A percentile compares a stretch with the other conserved stretches of the same genome.
Evolutionary conservation across 2,113 vertebrate species (phyloP).

Genomic region (Etheostoma cragini): DNA sequence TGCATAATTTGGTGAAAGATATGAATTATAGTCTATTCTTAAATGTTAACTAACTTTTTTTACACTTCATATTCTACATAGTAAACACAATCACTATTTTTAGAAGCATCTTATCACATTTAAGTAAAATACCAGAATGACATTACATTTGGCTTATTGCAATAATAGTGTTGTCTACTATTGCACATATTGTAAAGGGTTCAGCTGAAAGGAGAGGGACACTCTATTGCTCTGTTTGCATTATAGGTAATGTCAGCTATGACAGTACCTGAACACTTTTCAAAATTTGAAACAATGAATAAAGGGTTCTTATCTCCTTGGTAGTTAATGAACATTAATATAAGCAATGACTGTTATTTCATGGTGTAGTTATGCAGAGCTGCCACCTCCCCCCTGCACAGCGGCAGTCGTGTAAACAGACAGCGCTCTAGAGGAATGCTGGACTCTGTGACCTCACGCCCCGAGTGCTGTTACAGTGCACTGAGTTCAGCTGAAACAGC

Average conservation of each 20-base stretch:
- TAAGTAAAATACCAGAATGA: not conserved
- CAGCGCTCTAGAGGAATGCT: constrained; percentile 81
- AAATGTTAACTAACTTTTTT: not conserved
- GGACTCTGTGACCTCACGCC: constrained; percentile 82
- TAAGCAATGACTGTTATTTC: constrained; percentile 74
- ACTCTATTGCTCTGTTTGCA: not conserved
- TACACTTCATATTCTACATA: not conserved
- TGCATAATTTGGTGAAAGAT: not conserved
- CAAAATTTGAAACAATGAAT: constrained; percentile 61
- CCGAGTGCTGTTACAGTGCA: constrained; percentile 80
- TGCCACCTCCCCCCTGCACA: constrained; percentile 67
- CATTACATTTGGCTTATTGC: not conserved
- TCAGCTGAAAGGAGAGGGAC: not conserved
- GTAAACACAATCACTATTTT: not conserved
- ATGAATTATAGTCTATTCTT: not conserved
- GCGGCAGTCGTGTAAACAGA: constrained; percentile 81
- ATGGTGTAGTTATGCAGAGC: constrained; percentile 71
- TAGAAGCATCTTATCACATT: not conserved
- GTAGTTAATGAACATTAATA: constrained; percentile 69
- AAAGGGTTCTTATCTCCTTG: constrained; percentile 54
- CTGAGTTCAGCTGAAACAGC: constrained; percentile 78
- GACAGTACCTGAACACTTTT: constrained; percentile 20
- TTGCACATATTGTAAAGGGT: not conserved
- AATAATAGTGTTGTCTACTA: too few relatives aligned
- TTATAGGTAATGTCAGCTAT: not conserved